Conservation (phyloP, 2,113 vertebrate species). For the Spheniscus mendiculus region DNA sequence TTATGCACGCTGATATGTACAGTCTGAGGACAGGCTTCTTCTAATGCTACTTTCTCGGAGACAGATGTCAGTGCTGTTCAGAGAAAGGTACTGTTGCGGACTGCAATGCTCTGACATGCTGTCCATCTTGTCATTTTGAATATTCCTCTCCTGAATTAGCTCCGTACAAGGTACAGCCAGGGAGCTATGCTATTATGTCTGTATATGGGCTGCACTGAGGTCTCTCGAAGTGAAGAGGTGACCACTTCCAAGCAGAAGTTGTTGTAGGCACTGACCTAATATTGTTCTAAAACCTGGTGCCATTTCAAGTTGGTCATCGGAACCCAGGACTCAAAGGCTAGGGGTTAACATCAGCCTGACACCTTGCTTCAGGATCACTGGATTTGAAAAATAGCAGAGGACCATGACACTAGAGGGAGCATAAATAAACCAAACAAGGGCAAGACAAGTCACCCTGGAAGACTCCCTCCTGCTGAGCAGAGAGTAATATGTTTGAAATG, state of each 20-base stretch:
- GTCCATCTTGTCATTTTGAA: neutral
- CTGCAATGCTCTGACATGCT: neutral
- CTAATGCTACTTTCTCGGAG: neutral
- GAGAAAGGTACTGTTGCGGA: neutral
- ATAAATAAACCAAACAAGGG: neutral
- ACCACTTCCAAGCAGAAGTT: neutral
- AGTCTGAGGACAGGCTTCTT: neutral
- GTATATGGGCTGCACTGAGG: neutral
- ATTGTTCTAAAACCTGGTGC: neutral
- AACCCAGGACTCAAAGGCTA: neutral
- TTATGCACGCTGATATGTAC: neutral
- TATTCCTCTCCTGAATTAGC: neutral
- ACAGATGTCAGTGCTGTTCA: constrained; percentile 20
- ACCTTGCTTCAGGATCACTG: neutral
- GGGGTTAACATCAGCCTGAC: neutral
- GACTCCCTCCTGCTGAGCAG: neutral
- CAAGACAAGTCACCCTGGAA: neutral
- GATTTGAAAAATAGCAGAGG: neutral
- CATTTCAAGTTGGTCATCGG: neutral
- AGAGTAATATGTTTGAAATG: neutral
- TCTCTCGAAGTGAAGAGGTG: neutral
- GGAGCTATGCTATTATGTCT: neutral
- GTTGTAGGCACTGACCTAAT: neutral
- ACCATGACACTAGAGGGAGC: neutral
- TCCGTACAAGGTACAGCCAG: neutral